Evolutionary conservation across 2,888 invertebrate species (phyloP).

Genomic region (Rhagium mordax): DNA sequence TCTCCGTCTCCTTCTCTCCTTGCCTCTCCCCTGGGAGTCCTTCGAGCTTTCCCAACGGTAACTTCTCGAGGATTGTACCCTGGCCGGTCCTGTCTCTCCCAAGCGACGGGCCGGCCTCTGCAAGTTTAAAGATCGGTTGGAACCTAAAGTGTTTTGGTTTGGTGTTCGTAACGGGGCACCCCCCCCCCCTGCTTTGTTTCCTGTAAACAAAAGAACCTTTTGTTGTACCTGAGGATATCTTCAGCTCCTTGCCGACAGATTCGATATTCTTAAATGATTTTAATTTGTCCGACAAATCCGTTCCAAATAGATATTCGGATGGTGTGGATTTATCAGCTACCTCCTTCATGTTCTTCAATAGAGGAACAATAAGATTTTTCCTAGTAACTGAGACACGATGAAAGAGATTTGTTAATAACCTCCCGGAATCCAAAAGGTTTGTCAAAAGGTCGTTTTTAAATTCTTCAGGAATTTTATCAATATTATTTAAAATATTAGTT

Average conservation of each 20-base stretch:
- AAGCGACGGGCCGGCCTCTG: constrained; percentile 18
- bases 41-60: neutral
- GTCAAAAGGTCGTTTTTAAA: constrained; percentile 2
- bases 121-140: constrained; percentile 21
- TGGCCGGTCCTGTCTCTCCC: neutral
- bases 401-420: constrained; percentile 39
- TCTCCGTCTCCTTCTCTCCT: constrained; percentile 2
- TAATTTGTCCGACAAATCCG: constrained; percentile 33
- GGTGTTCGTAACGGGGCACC: neutral
- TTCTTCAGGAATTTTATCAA: constrained; percentile 5
- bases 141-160: neutral
- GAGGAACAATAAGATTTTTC: constrained; percentile 32
- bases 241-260: constrained; percentile 31
- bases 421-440: constrained; percentile 13
- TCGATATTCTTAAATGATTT: constrained; percentile 34
- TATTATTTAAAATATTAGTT: neutral
- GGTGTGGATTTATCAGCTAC: constrained; percentile 30
- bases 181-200: constrained; percentile 11
- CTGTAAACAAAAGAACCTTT: neutral
- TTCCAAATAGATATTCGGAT: constrained; percentile 34
- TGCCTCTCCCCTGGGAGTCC: neutral
- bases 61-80: neutral
- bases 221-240: neutral
- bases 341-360: constrained; percentile 34
- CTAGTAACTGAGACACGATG: constrained; percentile 36